phyloP scores from a whole-genome alignment of 2,113 vertebrate species.

The Oophaga pumilio region DNA sequence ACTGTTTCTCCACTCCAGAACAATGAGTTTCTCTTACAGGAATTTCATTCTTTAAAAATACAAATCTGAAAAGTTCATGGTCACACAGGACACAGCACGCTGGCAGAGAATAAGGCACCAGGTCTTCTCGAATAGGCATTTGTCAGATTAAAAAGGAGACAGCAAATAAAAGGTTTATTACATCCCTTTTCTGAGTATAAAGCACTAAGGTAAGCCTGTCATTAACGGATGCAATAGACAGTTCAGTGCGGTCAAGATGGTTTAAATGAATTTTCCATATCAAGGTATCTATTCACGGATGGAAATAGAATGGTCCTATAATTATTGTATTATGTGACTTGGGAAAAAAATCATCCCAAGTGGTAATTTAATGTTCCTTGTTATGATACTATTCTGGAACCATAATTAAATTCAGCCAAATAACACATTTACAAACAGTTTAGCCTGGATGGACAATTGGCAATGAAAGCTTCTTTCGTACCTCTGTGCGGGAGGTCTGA shows the following conservation, averaged over 20 bases:
- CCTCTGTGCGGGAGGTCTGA: no score
- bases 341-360: background rate
- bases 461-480: background rate
- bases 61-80: background rate
- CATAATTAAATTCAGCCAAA: background rate
- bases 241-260: background rate
- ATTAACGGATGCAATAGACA: background rate
- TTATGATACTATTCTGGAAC: background rate
- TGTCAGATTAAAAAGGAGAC: background rate
- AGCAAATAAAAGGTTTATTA: background rate
- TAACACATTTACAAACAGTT: background rate
- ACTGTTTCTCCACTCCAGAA: background rate
- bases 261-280: background rate
- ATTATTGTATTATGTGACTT: background rate
- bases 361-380: background rate
- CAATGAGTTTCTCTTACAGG: slow-evolving; percentile 9
- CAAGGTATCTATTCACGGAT: background rate
- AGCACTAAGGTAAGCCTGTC: background rate
- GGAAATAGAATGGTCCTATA: background rate
- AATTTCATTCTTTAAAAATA: background rate
- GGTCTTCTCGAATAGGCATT: background rate
- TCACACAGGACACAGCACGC: background rate
- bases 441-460: background rate
- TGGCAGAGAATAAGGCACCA: background rate
- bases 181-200: slow-evolving; percentile 1